These are phyloP conservation scores for Phlogophora meticulosa DNA, from an alignment of 2,888 invertebrate species.

Conservation along the genomic window DNA sequence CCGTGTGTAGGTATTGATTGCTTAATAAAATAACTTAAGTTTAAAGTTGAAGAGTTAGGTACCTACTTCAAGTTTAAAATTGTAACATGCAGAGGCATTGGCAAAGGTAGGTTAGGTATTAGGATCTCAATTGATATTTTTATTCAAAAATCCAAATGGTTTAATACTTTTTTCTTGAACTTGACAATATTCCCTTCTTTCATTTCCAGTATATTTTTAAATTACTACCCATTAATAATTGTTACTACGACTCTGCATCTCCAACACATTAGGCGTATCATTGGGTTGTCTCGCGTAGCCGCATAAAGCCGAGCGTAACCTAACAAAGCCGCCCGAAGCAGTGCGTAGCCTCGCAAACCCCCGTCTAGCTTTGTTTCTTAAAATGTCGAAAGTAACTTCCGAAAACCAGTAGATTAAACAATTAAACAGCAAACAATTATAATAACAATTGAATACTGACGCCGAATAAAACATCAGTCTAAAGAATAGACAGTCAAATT, in stretches of 20 bases:
- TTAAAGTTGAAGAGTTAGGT: slow-evolving; percentile 16
- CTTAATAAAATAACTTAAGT: not conserved
- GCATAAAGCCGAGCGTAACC: not conserved
- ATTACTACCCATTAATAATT: too few relatives aligned
- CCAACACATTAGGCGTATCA: too few relatives aligned
- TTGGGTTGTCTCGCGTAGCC: not conserved
- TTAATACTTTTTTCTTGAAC: too few relatives aligned
- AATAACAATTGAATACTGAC: not conserved
- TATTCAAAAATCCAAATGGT: too few relatives aligned
- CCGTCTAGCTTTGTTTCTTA: not conserved
- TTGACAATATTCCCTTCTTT: too few relatives aligned
- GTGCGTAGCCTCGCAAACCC: not conserved
- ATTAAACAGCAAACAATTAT: not conserved
- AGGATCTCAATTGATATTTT: too few relatives aligned
- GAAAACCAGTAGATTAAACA: not conserved
- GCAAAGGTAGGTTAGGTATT: not conserved
- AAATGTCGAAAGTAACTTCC: not conserved
- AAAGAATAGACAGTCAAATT: slow-evolving; percentile 11
- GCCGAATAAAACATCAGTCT: not conserved
- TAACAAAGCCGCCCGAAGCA: not conserved
- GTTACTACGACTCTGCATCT: too few relatives aligned
- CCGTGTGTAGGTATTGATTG: not conserved
- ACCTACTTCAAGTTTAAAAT: not conserved
- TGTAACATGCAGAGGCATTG: slow-evolving; percentile 10
- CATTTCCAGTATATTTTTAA: too few relatives aligned